Evolutionary conservation across 1,140 invertebrate species (phyloP).

Genomic region (Acromyrmex echinatior): DNA sequence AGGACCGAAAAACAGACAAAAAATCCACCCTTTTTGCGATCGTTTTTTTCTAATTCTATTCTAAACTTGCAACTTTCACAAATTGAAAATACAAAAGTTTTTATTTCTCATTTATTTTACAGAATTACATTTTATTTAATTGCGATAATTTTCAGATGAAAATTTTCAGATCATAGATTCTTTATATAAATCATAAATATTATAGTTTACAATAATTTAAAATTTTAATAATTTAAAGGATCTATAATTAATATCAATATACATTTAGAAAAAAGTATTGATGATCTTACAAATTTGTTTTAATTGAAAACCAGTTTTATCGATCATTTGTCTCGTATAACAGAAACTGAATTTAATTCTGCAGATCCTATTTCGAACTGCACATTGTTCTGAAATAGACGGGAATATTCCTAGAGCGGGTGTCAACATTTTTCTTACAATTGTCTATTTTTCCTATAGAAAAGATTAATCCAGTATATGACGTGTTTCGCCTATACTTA

Average conservation of each 20-base stretch:
- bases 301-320: slow-evolving; percentile 6
- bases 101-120: neutral
- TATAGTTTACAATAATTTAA: slow-evolving; percentile 4
- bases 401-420: slow-evolving; percentile 16
- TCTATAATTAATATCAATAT: slow-evolving; percentile 3
- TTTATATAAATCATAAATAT: neutral
- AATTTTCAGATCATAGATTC: neutral
- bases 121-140: slow-evolving; percentile 2
- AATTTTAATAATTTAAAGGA: neutral
- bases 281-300: slow-evolving; percentile 24
- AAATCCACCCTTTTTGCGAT: too few species aligned
- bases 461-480: slow-evolving; percentile 25
- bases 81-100: neutral
- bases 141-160: neutral
- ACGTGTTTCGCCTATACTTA: slow-evolving; percentile 41
- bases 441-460: slow-evolving; percentile 32
- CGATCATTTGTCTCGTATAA: neutral
- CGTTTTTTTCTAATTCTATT: neutral
- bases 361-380: slow-evolving; percentile 14
- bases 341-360: slow-evolving; percentile 19
- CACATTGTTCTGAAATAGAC: slow-evolving; percentile 13
- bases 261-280: neutral
- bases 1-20: too few species aligned
- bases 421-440: slow-evolving; percentile 27
- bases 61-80: neutral